phyloP scores from a whole-genome alignment of 2,113 vertebrate genomes.

The Pogonocichla stellata region DNA sequence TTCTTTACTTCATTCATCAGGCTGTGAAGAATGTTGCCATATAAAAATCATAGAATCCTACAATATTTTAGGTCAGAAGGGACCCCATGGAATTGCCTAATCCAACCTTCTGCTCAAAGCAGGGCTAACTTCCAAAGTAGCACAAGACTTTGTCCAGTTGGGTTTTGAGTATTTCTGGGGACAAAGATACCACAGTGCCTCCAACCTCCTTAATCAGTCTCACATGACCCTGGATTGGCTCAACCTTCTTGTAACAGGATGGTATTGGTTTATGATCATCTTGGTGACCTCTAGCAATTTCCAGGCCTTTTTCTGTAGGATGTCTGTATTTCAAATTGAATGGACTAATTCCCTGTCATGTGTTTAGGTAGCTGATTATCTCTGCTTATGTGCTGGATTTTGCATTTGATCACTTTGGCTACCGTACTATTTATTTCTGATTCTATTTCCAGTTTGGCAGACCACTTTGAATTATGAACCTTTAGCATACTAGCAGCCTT shows the following conservation, averaged over 20 bases:
- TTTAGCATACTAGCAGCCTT: background rate
- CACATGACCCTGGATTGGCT: background rate
- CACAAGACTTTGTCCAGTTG: background rate
- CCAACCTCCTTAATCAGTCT: background rate
- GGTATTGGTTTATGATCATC: background rate
- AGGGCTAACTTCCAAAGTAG: background rate
- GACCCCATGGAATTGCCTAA: background rate
- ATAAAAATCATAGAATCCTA: background rate
- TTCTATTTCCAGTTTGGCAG: background rate
- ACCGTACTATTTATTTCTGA: background rate
- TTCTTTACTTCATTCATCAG: background rate
- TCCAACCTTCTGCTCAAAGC: background rate
- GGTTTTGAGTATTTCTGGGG: background rate
- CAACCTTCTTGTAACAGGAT: background rate
- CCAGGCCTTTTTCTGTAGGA: background rate
- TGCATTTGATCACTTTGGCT: background rate
- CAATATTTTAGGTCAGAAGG: background rate
- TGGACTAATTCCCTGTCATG: background rate
- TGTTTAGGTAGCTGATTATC: background rate
- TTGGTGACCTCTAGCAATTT: background rate
- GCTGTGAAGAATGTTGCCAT: background rate
- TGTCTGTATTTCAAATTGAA: background rate
- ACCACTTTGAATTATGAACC: background rate
- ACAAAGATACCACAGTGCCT: background rate
- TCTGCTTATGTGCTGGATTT: background rate